Evolutionary conservation across 2,888 invertebrate species (phyloP).

Genomic region (Dasypolia templi): DNA sequence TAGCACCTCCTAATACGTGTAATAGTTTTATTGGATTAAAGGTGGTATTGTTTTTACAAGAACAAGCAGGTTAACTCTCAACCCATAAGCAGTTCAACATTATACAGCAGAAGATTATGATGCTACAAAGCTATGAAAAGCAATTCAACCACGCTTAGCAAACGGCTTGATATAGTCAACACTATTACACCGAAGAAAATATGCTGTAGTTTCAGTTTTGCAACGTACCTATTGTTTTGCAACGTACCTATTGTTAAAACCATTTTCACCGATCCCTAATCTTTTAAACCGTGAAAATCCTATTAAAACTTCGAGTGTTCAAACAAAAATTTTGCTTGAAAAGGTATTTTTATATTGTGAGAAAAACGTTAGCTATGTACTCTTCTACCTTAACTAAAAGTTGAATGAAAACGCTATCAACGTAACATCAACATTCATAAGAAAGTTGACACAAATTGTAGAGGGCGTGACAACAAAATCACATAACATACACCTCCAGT

Average conservation of each 20-base stretch:
- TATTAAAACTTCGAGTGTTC: conserved; percentile 25
- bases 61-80: not conserved
- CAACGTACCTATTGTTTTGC: conserved; percentile 24
- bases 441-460: conserved; percentile 30
- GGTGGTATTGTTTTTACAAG: not conserved
- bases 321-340: conserved; percentile 1
- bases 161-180: conserved; percentile 4
- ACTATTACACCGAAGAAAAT: conserved; percentile 2
- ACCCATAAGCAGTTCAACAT: not conserved
- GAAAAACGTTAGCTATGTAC: not conserved
- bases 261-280: conserved; percentile 30
- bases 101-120: conserved; percentile 18
- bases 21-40: conserved; percentile 18
- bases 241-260: conserved; percentile 19
- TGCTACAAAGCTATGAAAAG: conserved; percentile 22
- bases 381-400: not conserved
- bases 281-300: conserved; percentile 42
- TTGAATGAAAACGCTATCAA: not conserved
- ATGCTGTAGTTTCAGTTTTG: conserved; percentile 4
- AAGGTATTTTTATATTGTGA: conserved; percentile 4
- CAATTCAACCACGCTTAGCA: not conserved
- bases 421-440: not conserved
- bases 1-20: conserved; percentile 58
- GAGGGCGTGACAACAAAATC: conserved; percentile 10
- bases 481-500: conserved; percentile 17